A percentile compares a stretch with the other conserved stretches of the same genome.
phyloP scores from a whole-genome alignment of 2,113 vertebrate genomes.

The Neolamprologus tretocephalus region DNA sequence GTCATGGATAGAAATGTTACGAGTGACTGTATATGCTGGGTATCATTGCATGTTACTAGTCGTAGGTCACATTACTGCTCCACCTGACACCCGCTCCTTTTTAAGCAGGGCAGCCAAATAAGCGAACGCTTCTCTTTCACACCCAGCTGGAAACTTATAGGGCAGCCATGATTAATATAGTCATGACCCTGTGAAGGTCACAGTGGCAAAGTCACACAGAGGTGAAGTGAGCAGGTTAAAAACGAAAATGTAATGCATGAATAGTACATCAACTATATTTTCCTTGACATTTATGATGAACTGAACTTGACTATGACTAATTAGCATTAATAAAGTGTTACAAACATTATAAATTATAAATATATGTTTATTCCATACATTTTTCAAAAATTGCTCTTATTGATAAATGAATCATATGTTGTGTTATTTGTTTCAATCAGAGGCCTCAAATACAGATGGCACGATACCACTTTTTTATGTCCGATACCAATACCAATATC shows the following conservation, averaged over 20 bases:
- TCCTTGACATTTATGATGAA: background rate
- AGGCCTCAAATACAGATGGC: background rate
- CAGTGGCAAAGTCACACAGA: background rate
- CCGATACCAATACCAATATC: background rate
- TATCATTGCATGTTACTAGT: slow-evolving; percentile 17
- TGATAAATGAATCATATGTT: background rate
- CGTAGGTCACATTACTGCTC: slow-evolving; percentile 32
- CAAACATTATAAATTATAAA: background rate
- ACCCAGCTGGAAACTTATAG: background rate
- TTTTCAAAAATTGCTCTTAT: background rate
- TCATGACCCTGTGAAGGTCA: slow-evolving; percentile 17
- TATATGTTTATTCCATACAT: background rate
- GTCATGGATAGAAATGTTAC: background rate
- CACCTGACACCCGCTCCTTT: slow-evolving; percentile 30
- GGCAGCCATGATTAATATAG: slow-evolving; percentile 21
- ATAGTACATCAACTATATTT: background rate
- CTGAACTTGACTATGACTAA: background rate
- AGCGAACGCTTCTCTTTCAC: background rate
- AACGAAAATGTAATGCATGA: background rate
- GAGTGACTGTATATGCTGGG: slow-evolving; percentile 1
- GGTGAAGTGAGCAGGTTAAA: background rate
- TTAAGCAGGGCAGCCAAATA: background rate
- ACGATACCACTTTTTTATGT: background rate
- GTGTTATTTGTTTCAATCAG: background rate
- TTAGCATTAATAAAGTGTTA: background rate